Evolutionary conservation across 1,140 invertebrate species (phyloP), one percentile per base, ranked within the genome.

Genomic region (Tigriopus japonicus): DNA sequence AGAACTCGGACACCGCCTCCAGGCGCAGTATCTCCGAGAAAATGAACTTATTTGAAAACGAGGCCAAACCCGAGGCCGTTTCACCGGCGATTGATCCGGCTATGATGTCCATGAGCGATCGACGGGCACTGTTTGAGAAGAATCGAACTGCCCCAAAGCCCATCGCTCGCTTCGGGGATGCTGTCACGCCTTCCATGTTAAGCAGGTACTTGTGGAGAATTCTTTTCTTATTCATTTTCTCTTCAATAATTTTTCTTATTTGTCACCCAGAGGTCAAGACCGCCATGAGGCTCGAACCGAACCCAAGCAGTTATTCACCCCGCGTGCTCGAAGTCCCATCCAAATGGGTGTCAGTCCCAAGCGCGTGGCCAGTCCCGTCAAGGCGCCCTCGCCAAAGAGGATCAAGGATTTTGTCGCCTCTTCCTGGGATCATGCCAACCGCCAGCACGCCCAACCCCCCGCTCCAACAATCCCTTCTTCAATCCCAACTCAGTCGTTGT

Each of bases 101-200:
- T 13, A 35, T 61, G 49, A n/a, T 61, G 59, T 53, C 59, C 17
- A n/a, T 61, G 52, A 15, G 43, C 13, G 49, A 61, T 13, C 12
- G 59, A 28, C 21, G 53, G 45, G 42, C 42, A 1, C 17, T 61
- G 49, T 61, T 61, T 41, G 59, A 61, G 35, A 52, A 42, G 15
- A 61, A 61, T 53, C 15, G 41, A 53, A 53, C 17, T n/a, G 45
- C 42, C 14, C 59, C 59, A 1, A 61, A 17, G 17, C 59, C 59
- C 14, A 61, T 61, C 23, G 59, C 59, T 10, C 43, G 59, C 13
- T 61, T 61, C 35, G 59, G 59, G 2, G 59, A 61, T n/a, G 23
- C 59, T 15, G 59, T 61, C 7, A 61, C 59, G 2, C 59, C 59
- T 15, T n/a, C 59, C 49, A 61, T 61, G 59, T 19, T 61, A 6